Base-by-base conservation (phyloP, 2,888 invertebrate species). In the Notodromas monacha region DNA sequence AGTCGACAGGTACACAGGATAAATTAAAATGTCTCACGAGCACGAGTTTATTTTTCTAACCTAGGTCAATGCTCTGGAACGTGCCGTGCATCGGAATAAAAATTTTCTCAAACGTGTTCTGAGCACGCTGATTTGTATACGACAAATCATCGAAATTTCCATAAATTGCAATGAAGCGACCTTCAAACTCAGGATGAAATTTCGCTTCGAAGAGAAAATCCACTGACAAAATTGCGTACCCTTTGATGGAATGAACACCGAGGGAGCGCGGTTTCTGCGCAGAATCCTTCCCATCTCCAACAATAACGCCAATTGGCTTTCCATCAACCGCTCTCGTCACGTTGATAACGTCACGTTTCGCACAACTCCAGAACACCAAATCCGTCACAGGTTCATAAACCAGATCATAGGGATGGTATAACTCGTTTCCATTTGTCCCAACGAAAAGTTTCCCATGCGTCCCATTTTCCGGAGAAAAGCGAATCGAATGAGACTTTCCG, bases 311-410 rank as follows among this genome's bases (percentile, higher is more conserved):
- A 2, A 69, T 61, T 0, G 44, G 33, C 2, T 36, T 40, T 4
- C 42, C 43, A 42, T 61, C 60, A 34, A 67, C 63, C 14, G 70
- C 56, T 35, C 68, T 60, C 0, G 81, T 81, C 0, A 77, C 70
- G 46, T 84, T 84, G 29, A 86, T 79, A 1, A 72, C 66, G 45
- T 84, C 69, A 5, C 68, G 63, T 36, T 61, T 59, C 0, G 67
- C 56, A 41, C 77, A 77, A 0, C 76, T 70, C 79, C 81, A 84
- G 51, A 77, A 84, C 1, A 89, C 46, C 2, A 74, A 52, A 11
- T 77, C 58, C 0, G 77, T 69, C 16, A 74, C 56, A 0, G 72
- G 65, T 48, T 86, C 84, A 4, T 86, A 54, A 0, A 69, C 81
- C 40, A 86, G 59, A 47, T 81, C 76, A 42, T 63, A 68, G 0